Conservation (phyloP, 2,113 vertebrate species). For the Uria aalge region DNA sequence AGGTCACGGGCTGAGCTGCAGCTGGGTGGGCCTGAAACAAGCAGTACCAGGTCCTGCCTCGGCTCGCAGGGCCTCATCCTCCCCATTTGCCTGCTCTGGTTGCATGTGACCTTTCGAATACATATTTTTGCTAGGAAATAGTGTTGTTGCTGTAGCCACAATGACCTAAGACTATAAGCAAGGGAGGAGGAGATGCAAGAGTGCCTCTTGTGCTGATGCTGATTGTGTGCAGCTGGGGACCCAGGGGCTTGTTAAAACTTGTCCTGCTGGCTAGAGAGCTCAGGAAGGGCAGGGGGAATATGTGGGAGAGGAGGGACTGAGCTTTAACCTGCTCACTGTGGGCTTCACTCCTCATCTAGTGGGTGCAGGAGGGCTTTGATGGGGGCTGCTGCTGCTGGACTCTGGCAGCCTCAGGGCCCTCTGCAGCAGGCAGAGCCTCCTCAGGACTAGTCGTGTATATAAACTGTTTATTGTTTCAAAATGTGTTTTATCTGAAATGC, state of each 20-base stretch:
- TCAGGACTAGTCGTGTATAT: rapidly evolving
- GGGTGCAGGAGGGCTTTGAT: rapidly evolving
- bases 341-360: rapidly evolving
- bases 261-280: not conserved
- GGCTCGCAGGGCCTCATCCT: not conserved
- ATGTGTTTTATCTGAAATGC: rapidly evolving
- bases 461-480: not conserved
- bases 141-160: not conserved
- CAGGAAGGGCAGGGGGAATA: rapidly evolving
- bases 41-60: rapidly evolving
- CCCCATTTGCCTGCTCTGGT: rapidly evolving
- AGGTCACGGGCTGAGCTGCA: not conserved
- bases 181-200: not conserved
- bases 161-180: rapidly evolving
- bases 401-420: not conserved
- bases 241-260: not conserved
- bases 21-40: not conserved
- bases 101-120: not conserved
- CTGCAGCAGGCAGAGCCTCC: not conserved
- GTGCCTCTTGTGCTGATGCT: not conserved
- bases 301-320: not conserved
- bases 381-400: not conserved
- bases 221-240: rapidly evolving
- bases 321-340: rapidly evolving
- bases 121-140: rapidly evolving